Base-by-base conservation (phyloP, 2,888 invertebrate genomes). In the Hoplodrina ambigua region DNA sequence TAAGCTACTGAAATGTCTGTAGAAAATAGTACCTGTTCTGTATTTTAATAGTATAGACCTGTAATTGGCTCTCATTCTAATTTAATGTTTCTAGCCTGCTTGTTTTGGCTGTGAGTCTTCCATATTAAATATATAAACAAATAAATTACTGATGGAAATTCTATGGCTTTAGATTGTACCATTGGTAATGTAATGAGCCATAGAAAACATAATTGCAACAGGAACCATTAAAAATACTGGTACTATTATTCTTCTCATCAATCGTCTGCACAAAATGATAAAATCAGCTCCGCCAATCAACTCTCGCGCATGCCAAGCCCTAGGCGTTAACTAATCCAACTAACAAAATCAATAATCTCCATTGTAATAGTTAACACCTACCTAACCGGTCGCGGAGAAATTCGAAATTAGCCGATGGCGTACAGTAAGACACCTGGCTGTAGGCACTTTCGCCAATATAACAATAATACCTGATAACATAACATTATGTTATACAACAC, bases 361-460 rank as follows among this genome's bases (percentile, higher is more conserved):
- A 65, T 65, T 59, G 75, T 75, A 77, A 77, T 78, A 72, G 67
- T 63, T 71, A 49, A 67, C 69, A 73, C 75, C 67, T 33, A 61
- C 68, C 50, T 72, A 89, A 93, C 93, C 91, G 91, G 93, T 93
- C 79, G 81, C 81, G 87, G 92, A 86, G 93, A 94, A 94, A 94
- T 91, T 90, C 85, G 89, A 90, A 91, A 90, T 50, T 67, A 81
- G 87, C 84, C 80, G 71, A 59, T 68, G 71, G 83, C 80, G 65
- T 78, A 73, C 83, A 77, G 86, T 88, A 88, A 80, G 71, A 85
- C 92, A 92, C 89, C 90, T 92, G 91, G 87, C 84, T 88, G 92
- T 94, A 92, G 91, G 86, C 84, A 88, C 93, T 94, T 93, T 94
- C 94, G 89, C 92, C 87, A 74, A 84, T 85, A 87, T 87, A 88